Conservation (phyloP, 2,888 invertebrate species). For the Andrena trimmerana region DNA sequence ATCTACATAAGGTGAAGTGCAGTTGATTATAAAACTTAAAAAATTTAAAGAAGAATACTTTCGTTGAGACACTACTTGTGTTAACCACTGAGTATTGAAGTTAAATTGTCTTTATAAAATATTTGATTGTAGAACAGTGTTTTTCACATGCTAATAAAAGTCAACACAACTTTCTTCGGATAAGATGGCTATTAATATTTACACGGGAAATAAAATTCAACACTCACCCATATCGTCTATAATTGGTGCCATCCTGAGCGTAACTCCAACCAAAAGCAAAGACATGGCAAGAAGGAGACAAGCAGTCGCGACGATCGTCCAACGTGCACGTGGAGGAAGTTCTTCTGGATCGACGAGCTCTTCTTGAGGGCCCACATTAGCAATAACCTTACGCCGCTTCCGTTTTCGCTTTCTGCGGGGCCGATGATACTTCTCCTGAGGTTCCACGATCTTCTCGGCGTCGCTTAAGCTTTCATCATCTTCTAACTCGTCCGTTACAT, state of each 20-base stretch:
- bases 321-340: conserved; percentile 93
- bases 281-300: conserved; percentile 95
- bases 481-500: conserved; percentile 85
- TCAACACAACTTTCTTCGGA: too few relatives aligned
- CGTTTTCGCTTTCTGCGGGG: conserved; percentile 84
- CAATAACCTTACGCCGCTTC: conserved; percentile 79
- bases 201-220: not conserved
- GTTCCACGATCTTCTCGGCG: conserved; percentile 71
- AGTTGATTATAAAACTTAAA: too few relatives aligned
- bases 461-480: conserved; percentile 80
- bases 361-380: conserved; percentile 77
- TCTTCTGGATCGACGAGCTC: conserved; percentile 92
- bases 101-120: too few relatives aligned
- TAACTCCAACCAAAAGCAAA: conserved; percentile 95
- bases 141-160: not conserved
- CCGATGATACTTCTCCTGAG: conserved; percentile 78
- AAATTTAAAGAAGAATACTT: too few relatives aligned
- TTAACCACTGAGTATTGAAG: too few relatives aligned
- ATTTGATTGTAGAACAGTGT: not conserved
- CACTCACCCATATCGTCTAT: conserved; percentile 98
- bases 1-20: too few relatives aligned
- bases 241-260: conserved; percentile 96
- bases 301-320: conserved; percentile 96
- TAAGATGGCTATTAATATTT: not conserved
- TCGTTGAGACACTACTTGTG: too few relatives aligned